Conservation (phyloP, 2,113 vertebrate species). For the Poecilia latipinna region DNA sequence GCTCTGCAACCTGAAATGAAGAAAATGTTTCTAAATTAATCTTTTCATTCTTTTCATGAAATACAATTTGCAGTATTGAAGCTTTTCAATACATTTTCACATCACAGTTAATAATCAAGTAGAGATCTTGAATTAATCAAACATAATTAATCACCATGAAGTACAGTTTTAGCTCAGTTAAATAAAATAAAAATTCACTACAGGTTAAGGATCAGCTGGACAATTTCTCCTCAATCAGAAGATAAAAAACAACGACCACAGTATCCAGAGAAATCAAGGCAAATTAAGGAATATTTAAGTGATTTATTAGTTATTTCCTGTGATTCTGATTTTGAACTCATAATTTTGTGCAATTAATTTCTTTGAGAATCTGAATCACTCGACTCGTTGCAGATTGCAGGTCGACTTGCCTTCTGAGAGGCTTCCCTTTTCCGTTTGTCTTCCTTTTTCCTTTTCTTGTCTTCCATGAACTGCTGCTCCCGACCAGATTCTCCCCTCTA, state of each 20-base stretch:
- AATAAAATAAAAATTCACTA: not conserved
- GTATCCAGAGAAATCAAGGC: no score
- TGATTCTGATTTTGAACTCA: not conserved
- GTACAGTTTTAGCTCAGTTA: no score
- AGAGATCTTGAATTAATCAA: not conserved
- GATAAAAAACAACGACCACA: no score
- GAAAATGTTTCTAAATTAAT: not conserved
- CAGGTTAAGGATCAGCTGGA: no score
- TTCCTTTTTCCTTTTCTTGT: slow-evolving; percentile 99
- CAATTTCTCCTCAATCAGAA: no score
- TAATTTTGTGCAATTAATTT: not conserved
- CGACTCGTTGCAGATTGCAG: not conserved
- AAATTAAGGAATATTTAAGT: not conserved
- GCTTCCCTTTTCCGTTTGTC: slow-evolving; percentile 99
- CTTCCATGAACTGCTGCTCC: slow-evolving; percentile 99
- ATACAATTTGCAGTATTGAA: not conserved
- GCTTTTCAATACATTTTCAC: not conserved
- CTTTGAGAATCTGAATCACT: not conserved
- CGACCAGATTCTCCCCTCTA: slow-evolving; percentile 94
- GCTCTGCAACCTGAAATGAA: slow-evolving; percentile 92
- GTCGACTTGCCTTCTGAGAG: slow-evolving; percentile 91
- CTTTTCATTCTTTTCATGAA: not conserved
- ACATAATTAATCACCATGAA: no score
- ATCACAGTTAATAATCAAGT: not conserved
- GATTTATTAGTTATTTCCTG: no score